A percentile compares a stretch with the other conserved stretches of the same genome.
Conservation (phyloP, 2,888 invertebrate genomes). For the Stenurella melanura region DNA sequence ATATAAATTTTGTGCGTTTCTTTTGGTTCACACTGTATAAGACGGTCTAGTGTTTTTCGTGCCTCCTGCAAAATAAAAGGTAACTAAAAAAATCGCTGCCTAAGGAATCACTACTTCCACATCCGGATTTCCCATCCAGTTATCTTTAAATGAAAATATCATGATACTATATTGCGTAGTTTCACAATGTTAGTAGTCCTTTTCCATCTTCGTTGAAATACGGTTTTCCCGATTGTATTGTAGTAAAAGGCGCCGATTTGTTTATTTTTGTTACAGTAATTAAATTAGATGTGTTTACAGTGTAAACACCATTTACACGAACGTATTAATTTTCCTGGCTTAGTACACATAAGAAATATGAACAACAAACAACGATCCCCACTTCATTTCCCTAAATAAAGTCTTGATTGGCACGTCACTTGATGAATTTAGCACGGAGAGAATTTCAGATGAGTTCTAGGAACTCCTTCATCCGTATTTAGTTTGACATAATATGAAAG, state of each 20-base stretch:
- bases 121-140: too few species aligned
- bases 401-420: constrained; percentile 10
- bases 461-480: constrained; percentile 2
- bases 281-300: not conserved
- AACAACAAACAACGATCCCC: not conserved
- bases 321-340: constrained; percentile 11
- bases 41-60: too few species aligned
- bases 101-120: too few species aligned
- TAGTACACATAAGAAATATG: not conserved
- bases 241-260: not conserved
- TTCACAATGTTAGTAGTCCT: not conserved
- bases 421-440: not conserved
- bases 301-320: constrained; percentile 2
- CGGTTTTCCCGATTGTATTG: not conserved
- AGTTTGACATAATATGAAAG: constrained; percentile 1
- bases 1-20: too few species aligned
- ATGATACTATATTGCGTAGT: too few species aligned
- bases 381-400: constrained; percentile 23
- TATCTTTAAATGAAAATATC: too few species aligned
- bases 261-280: constrained; percentile 5
- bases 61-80: too few species aligned
- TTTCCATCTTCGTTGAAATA: not conserved
- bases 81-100: too few species aligned
- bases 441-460: constrained; percentile 12
- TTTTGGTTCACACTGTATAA: too few species aligned